Percentiles rank a stretch among this genome's conserved stretches.
phyloP scores from a whole-genome alignment of 2,888 invertebrate genomes.

The Cheilosia pagana region DNA sequence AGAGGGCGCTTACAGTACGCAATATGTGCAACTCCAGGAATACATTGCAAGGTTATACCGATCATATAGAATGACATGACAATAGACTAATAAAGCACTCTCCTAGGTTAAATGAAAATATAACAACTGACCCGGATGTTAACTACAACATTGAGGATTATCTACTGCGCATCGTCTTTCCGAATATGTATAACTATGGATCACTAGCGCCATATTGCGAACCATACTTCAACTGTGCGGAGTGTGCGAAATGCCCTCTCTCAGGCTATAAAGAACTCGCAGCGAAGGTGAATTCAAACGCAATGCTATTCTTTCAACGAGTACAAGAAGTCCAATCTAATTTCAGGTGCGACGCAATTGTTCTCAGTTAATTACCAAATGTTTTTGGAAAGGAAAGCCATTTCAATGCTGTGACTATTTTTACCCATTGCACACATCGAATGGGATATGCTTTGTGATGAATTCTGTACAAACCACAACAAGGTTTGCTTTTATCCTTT shows the following conservation, averaged over 20 bases:
- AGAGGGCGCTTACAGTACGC: slow-evolving; percentile 57
- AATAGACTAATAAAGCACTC: neutral
- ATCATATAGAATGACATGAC: neutral
- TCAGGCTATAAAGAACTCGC: slow-evolving; percentile 78
- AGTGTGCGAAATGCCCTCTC: slow-evolving; percentile 79
- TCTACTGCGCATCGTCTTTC: slow-evolving; percentile 80
- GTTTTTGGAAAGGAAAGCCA: slow-evolving; percentile 84
- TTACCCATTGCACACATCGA: slow-evolving; percentile 85
- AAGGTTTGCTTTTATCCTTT: slow-evolving; percentile 77
- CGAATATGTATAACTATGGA: slow-evolving; percentile 79
- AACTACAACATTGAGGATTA: slow-evolving; percentile 81
- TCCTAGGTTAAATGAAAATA: neutral
- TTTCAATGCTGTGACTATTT: slow-evolving; percentile 88
- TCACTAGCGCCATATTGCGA: slow-evolving; percentile 78
- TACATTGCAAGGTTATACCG: slow-evolving; percentile 33
- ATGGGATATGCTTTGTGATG: slow-evolving; percentile 86
- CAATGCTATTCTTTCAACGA: neutral
- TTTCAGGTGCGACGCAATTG: slow-evolving; percentile 83
- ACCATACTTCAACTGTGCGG: slow-evolving; percentile 74
- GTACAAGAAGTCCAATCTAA: too few relatives aligned
- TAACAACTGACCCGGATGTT: slow-evolving; percentile 71
- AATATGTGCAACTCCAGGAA: slow-evolving; percentile 21
- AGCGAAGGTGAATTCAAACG: slow-evolving; percentile 74
- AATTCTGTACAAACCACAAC: slow-evolving; percentile 86
- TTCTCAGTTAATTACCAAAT: slow-evolving; percentile 84